Percentiles rank a stretch among this genome's conserved stretches.
Evolutionary conservation across 2,888 invertebrate species (phyloP).

Genomic region (Andrena bicolor): DNA sequence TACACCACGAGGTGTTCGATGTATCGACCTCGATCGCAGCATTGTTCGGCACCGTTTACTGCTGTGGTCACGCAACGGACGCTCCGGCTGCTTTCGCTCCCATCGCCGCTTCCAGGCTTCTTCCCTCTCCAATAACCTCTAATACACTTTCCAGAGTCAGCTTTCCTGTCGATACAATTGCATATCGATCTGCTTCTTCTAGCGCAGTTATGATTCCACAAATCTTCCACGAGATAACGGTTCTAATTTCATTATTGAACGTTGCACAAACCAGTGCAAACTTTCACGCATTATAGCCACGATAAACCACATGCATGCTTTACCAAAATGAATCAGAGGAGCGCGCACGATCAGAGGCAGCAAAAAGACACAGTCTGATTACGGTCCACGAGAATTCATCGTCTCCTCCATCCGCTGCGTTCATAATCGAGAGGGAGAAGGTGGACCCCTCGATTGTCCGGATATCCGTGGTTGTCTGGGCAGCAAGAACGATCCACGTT

Average conservation of each 20-base stretch:
- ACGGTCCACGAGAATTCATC: constrained; percentile 74
- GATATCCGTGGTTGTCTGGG: constrained; percentile 47
- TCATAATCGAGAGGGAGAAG: constrained; percentile 26
- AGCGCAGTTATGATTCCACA: too few relatives aligned
- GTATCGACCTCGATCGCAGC: constrained; percentile 67
- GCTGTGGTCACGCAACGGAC: constrained; percentile 47
- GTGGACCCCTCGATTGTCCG: constrained; percentile 54
- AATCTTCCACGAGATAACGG: too few relatives aligned
- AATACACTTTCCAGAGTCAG: constrained; percentile 5
- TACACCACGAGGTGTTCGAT: constrained; percentile 61
- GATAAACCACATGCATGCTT: not conserved
- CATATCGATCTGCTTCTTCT: too few relatives aligned
- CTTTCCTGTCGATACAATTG: not conserved
- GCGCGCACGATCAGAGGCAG: not conserved
- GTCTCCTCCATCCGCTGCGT: constrained; percentile 17
- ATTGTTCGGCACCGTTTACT: constrained; percentile 61
- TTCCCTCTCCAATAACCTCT: not conserved
- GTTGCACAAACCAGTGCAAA: too few relatives aligned
- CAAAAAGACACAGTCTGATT: constrained; percentile 58
- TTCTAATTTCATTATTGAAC: too few relatives aligned
- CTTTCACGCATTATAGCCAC: too few relatives aligned
- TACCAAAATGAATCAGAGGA: not conserved
- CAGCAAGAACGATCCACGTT: constrained; percentile 30
- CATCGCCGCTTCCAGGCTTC: constrained; percentile 1
- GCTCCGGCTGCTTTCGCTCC: constrained; percentile 7